Evolutionary conservation across 2,888 invertebrate genomes (phyloP), one percentile per base, ranked within the genome.

Genomic region (Rhamphomyia laevipes): DNA sequence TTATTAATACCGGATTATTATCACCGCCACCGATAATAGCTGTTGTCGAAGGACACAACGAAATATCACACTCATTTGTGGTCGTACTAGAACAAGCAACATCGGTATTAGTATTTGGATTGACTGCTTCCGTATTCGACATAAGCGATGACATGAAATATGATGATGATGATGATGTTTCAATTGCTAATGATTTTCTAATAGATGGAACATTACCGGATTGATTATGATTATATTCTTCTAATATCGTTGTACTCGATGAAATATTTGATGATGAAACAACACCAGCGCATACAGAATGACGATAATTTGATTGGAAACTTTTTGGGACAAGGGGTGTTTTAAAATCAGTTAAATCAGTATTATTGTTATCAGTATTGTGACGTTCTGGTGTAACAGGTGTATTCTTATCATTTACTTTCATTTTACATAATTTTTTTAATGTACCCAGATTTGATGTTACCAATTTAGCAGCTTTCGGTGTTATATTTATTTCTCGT

Each of bases 1-100:
- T 13, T 35, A 74, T 74, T 74, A 75, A 73, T 77, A 77, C 77
- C 77, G 75, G 75, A 67, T 73, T 73, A 55, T 55, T 55, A 55
- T 59, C 58, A 53, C 50, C 57, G 56, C 51, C 56, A 54, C 23
- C 23, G 9, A 27, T 27, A 27, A 27, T 27, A 7, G 23, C n/a
- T n/a, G n/a, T 27, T 27, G 23, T 27, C 23, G 51, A 54, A 51
- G 53, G 56, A 48, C 58, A 56, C 54, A 60, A 51, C 52, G 58
- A 56, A 58, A 57, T 57, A 56, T 56, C 53, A 57, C 55, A 55
- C 55, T 55, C 57, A 49, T 71, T 71, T 31, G 70, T 70, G 48
- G 59, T 43, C 73, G n/a, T n/a, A 35, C 73, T 59, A 72, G 68
- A 51, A 72, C 73, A 38, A 73, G 63, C 55, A 67, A 2, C 6